Evolutionary conservation across 2,797 vertebrate genomes (phyloP).

Genomic region (Leptatherina wallacei): DNA sequence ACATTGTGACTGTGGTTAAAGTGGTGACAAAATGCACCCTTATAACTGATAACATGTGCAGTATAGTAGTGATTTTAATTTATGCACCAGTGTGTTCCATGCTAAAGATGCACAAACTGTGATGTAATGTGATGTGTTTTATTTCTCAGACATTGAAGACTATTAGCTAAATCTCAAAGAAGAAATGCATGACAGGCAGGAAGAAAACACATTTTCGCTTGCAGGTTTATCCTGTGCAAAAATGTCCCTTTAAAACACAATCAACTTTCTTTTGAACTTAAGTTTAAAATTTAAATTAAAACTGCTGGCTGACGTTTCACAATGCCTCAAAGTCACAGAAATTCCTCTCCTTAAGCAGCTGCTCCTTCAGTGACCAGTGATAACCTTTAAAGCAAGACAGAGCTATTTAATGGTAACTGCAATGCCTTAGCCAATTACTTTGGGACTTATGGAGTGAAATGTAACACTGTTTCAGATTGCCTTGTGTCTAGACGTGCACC

Average conservation of each 20-base stretch:
- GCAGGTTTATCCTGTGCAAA: constrained; percentile 45
- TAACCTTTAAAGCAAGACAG: constrained; percentile 39
- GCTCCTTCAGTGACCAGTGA: constrained; percentile 22
- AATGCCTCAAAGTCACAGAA: constrained; percentile 1
- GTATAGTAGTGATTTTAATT: not conserved
- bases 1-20: not conserved
- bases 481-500: constrained; percentile 42
- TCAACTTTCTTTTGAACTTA: constrained; percentile 32
- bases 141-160: constrained; percentile 31
- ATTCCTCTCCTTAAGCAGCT: not conserved
- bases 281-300: constrained; percentile 39
- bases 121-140: constrained; percentile 20
- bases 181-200: constrained; percentile 4
- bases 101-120: constrained; percentile 14
- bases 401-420: constrained; percentile 43
- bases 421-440: constrained; percentile 41
- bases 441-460: constrained; percentile 41
- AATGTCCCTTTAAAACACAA: constrained; percentile 52
- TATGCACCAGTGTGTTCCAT: constrained; percentile 10
- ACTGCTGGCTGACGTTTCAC: constrained; percentile 31
- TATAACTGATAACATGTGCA: not conserved
- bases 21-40: not conserved
- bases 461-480: constrained; percentile 39
- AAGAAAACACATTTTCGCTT: constrained; percentile 17
- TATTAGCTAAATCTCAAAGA: constrained; percentile 41